Percentiles rank a stretch among this genome's conserved stretches.
Conservation (phyloP, 2,888 invertebrate genomes). For the Drosophila neutralis region DNA sequence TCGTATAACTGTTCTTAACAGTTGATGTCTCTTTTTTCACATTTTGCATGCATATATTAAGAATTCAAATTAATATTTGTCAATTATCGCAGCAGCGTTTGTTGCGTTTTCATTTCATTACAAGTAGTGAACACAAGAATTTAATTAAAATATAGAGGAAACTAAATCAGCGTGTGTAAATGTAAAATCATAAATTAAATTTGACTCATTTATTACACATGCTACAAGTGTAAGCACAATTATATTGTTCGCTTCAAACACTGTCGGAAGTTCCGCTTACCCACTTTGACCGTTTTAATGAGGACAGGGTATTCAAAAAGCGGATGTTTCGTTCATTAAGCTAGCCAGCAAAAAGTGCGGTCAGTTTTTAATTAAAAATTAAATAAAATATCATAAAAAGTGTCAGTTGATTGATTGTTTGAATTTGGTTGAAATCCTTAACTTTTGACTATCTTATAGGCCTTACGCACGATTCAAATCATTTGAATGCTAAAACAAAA, state of each 20-base stretch:
- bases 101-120: background rate
- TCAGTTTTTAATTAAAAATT: conserved; percentile 67
- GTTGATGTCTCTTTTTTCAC: background rate
- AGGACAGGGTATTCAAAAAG: background rate
- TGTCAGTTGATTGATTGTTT: conserved; percentile 5
- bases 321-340: conserved; percentile 38
- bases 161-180: background rate
- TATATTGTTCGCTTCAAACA: background rate
- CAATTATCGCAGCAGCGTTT: background rate
- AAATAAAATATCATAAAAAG: conserved; percentile 30
- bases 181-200: background rate
- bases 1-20: background rate
- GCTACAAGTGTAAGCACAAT: background rate
- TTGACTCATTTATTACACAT: background rate
- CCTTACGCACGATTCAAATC: conserved; percentile 39
- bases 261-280: no score
- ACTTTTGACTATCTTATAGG: conserved; percentile 6
- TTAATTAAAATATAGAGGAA: background rate
- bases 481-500: conserved; percentile 50
- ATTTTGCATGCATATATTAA: background rate
- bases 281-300: no score
- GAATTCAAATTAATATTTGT: background rate
- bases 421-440: background rate
- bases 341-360: conserved; percentile 55
- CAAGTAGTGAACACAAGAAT: background rate